A percentile compares a stretch with the other conserved stretches of the same genome.
phyloP scores from a whole-genome alignment of 2,888 invertebrate species.

The Onthophagus sagittarius region DNA sequence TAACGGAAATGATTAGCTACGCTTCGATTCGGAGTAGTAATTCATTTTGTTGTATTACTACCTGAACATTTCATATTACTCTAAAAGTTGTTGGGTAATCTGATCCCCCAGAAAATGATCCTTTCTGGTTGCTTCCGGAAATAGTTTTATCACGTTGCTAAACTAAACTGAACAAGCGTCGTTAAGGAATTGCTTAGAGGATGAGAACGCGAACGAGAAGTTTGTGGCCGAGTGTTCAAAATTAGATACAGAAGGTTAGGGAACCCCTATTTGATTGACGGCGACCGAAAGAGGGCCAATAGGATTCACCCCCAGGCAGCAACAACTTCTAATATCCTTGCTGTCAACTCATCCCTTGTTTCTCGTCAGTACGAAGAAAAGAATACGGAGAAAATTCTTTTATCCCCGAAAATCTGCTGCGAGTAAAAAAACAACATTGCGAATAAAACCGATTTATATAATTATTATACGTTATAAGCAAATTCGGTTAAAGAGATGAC shows the following conservation, averaged over 20 bases:
- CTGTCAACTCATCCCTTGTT: constrained; percentile 3
- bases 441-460: background rate
- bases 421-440: background rate
- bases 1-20: background rate
- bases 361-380: background rate
- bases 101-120: background rate
- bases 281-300: constrained; percentile 6
- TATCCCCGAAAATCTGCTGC: background rate
- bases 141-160: background rate
- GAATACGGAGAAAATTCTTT: background rate
- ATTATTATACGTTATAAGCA: background rate
- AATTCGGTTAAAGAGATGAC: constrained; percentile 19
- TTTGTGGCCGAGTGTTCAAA: background rate
- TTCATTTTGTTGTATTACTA: background rate
- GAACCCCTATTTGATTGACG: constrained; percentile 3
- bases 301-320: background rate
- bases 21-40: too few species aligned
- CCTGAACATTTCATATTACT: background rate
- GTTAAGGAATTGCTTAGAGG: background rate
- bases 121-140: background rate
- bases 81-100: background rate
- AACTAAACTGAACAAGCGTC: background rate
- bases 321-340: constrained; percentile 12
- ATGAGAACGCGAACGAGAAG: background rate
- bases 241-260: background rate